Conservation (phyloP, 35 echinoderm and acorn worm species). For the Acanthaster planci region DNA sequence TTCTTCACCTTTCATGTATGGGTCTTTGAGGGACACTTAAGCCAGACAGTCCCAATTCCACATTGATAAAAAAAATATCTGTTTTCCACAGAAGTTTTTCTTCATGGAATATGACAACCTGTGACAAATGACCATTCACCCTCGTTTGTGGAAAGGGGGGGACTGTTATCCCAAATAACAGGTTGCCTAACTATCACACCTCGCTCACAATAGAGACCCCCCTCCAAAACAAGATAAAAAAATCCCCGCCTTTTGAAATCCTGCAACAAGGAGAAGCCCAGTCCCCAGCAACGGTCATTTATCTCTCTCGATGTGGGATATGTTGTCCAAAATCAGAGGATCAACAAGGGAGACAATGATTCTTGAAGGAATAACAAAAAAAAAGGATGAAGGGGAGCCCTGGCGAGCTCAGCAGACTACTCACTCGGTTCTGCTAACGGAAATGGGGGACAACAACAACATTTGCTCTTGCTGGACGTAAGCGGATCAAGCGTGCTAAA, state of each 20-base stretch:
- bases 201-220: neutral
- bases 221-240: neutral
- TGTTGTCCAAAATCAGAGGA: constrained; percentile 4
- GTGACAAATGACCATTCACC: constrained; percentile 17
- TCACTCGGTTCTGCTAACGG: no score
- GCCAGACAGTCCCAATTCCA: neutral
- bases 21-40: neutral
- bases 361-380: no score
- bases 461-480: constrained; percentile 21
- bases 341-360: neutral
- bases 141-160: no score
- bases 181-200: constrained; percentile 22
- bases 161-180: no score
- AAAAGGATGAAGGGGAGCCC: neutral
- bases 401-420: neutral
- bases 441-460: constrained; percentile 3
- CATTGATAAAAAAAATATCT: neutral
- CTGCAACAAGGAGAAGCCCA: neutral
- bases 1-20: constrained; percentile 20
- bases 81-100: neutral
- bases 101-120: neutral
- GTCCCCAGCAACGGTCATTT: neutral
- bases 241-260: neutral
- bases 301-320: neutral
- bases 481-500: constrained; percentile 15